A percentile compares a stretch with the other conserved stretches of the same genome.
Conservation (phyloP, 2,888 invertebrate species). For the Camponotus fellah region DNA sequence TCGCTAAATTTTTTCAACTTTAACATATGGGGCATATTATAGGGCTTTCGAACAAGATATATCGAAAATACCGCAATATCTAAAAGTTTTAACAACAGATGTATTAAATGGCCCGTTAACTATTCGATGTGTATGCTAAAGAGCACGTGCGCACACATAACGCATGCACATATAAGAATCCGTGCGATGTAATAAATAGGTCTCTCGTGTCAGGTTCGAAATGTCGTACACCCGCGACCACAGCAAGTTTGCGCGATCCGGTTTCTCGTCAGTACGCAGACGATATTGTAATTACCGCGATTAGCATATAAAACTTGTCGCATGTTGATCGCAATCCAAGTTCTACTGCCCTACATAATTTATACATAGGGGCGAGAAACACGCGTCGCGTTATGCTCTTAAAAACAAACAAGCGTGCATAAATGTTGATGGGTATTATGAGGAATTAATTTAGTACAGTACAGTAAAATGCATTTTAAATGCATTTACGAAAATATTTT, state of each 20-base stretch:
- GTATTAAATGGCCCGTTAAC: not conserved
- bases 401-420: slow-evolving; percentile 7
- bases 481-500: not conserved
- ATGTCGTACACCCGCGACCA: not conserved
- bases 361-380: not conserved
- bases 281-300: slow-evolving; percentile 1
- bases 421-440: not conserved
- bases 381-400: not conserved
- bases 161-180: not conserved
- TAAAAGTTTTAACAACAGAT: not conserved
- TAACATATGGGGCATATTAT: not conserved
- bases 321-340: not conserved
- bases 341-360: not conserved
- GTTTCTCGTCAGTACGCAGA: not conserved
- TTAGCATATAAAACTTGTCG: slow-evolving; percentile 1
- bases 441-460: not conserved
- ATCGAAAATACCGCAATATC: not conserved
- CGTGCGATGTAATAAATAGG: not conserved
- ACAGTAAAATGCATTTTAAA: not conserved
- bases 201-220: slow-evolving; percentile 2
- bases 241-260: not conserved
- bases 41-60: not conserved
- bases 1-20: no score
- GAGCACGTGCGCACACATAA: not conserved
- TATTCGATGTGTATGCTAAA: not conserved